These are phyloP conservation scores for Drosophila mulleri DNA, from an alignment of 2,888 invertebrate genomes.

Conservation along the genomic window DNA sequence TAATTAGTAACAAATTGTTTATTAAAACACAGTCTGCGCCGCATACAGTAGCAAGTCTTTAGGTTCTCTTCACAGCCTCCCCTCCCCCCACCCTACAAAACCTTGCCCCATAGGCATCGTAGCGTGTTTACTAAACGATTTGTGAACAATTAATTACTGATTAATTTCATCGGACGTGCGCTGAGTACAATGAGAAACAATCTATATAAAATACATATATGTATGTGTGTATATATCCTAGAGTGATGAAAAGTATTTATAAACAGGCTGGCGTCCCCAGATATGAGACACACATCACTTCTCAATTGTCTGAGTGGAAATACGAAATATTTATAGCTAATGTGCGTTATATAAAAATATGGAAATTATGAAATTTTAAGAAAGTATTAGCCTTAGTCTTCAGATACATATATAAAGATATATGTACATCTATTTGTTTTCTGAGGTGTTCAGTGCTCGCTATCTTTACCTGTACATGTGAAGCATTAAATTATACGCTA, in stretches of 20 bases:
- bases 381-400: no score
- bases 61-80: constrained; percentile 4
- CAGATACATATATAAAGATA: no score
- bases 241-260: neutral
- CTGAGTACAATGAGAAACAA: constrained; percentile 31
- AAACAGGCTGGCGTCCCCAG: neutral
- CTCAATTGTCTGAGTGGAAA: neutral
- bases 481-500: no score
- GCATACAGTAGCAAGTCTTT: constrained; percentile 57
- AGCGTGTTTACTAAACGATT: constrained; percentile 45
- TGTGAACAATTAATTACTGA: constrained; percentile 68
- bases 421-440: no score
- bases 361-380: no score
- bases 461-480: no score
- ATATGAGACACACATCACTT: neutral
- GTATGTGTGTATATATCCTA: neutral
- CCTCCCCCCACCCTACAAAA: no score
- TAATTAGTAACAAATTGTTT: constrained; percentile 69
- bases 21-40: constrained; percentile 34
- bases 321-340: neutral
- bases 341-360: no score
- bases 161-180: constrained; percentile 62
- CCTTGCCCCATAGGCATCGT: constrained; percentile 3
- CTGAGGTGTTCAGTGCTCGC: no score
- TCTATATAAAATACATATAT: neutral